These are phyloP conservation scores for Sussaba pulchella DNA, from an alignment of 2,888 invertebrate genomes.

Conservation along the genomic window DNA sequence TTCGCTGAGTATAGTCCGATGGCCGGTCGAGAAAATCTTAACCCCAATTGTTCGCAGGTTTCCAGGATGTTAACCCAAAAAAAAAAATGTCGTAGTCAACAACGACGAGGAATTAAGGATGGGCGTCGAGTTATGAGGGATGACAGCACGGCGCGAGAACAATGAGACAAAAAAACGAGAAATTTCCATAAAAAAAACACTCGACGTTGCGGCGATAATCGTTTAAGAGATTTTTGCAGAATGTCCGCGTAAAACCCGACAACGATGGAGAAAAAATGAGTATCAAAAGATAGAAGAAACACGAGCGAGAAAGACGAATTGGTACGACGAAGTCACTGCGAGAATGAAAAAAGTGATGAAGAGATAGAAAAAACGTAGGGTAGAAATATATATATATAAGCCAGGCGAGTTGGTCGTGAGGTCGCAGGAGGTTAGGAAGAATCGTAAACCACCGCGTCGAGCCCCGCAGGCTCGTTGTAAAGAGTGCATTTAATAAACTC, in stretches of 20 bases:
- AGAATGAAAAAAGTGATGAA: slow-evolving; percentile 3
- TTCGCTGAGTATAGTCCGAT: slow-evolving; percentile 49
- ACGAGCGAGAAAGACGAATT: slow-evolving; percentile 28
- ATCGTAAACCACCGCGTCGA: slow-evolving; percentile 64
- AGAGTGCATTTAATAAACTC: slow-evolving; percentile 69
- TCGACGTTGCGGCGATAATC: slow-evolving; percentile 38
- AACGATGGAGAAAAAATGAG: slow-evolving; percentile 42
- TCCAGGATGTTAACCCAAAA: slow-evolving; percentile 33
- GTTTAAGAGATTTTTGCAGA: slow-evolving; percentile 55
- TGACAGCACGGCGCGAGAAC: slow-evolving; percentile 7
- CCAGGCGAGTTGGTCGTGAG: slow-evolving; percentile 44
- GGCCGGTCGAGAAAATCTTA: slow-evolving; percentile 50
- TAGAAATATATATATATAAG: slow-evolving; percentile 21
- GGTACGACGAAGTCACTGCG: slow-evolving; percentile 6
- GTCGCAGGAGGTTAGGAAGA: slow-evolving; percentile 48
- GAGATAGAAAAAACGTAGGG: slow-evolving; percentile 2
- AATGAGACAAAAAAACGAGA: slow-evolving; percentile 12
- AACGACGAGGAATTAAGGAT: slow-evolving; percentile 5
- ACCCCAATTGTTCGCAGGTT: slow-evolving; percentile 48
- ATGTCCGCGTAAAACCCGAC: slow-evolving; percentile 38
- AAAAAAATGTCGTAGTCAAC: slow-evolving; percentile 24
- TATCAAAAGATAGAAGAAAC: slow-evolving; percentile 41
- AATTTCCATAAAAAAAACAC: slow-evolving; percentile 33
- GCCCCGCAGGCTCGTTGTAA: slow-evolving; percentile 59
- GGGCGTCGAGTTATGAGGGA: slow-evolving; percentile 14